phyloP scores from a whole-genome alignment of 2,888 invertebrate species.

The Eupithecia tripunctaria region DNA sequence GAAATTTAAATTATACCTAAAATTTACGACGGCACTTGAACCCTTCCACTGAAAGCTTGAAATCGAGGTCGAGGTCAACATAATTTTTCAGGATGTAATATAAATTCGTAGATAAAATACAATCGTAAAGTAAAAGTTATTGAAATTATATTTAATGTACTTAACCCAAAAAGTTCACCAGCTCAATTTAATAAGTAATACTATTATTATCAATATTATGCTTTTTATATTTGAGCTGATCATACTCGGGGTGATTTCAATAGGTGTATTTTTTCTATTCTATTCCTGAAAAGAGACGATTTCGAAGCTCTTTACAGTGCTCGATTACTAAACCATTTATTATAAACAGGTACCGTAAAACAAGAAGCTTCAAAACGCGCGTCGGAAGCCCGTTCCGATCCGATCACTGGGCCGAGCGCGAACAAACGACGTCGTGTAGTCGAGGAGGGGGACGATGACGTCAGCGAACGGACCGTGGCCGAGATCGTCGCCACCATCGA shows the following conservation, averaged over 20 bases:
- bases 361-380: constrained; percentile 67
- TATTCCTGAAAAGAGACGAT: neutral
- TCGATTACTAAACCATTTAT: neutral
- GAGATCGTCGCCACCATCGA: constrained; percentile 93
- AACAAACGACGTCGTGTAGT: constrained; percentile 69
- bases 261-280: neutral
- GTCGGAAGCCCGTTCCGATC: constrained; percentile 44
- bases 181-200: neutral
- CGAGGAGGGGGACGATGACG: constrained; percentile 86
- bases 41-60: too few species aligned
- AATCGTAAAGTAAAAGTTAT: neutral
- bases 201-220: too few species aligned
- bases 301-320: neutral
- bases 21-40: too few species aligned
- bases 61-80: neutral
- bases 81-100: neutral
- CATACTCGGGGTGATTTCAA: neutral
- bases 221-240: neutral
- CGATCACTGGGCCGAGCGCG: constrained; percentile 39
- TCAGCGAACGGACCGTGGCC: constrained; percentile 90
- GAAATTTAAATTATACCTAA: too few species aligned
- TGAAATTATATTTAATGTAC: neutral
- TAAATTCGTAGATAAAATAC: neutral
- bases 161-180: neutral
- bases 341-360: constrained; percentile 74